Evolutionary conservation across 1,140 invertebrate genomes (phyloP).

Genomic region (Rhopalosiphum maidis): DNA sequence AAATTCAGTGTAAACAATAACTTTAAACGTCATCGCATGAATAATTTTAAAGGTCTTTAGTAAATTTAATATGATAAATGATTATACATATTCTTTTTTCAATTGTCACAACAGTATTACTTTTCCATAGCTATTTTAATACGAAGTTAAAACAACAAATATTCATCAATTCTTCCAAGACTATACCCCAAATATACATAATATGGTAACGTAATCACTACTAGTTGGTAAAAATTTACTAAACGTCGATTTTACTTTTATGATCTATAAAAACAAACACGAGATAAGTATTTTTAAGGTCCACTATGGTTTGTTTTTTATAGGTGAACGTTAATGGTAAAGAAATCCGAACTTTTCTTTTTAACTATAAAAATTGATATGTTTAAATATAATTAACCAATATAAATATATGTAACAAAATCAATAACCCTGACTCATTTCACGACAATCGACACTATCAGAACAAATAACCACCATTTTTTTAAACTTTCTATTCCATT

Average conservation of each 20-base stretch:
- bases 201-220: no score
- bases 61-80: background rate
- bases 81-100: background rate
- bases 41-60: background rate
- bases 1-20: background rate
- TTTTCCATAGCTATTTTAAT: background rate
- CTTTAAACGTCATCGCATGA: background rate
- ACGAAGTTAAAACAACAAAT: background rate
- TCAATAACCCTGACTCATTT: slow-evolving; percentile 1
- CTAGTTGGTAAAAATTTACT: background rate
- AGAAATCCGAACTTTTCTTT: background rate
- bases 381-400: slow-evolving; percentile 9
- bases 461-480: background rate
- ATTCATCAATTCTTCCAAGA: background rate
- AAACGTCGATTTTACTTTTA: background rate
- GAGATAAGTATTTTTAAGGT: background rate
- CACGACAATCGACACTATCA: background rate
- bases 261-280: background rate
- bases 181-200: background rate
- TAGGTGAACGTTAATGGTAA: background rate
- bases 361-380: background rate
- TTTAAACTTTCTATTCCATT: slow-evolving; percentile 33
- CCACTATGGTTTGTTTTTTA: background rate
- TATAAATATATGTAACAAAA: background rate
- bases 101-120: background rate